Evolutionary conservation across 2,113 vertebrate genomes (phyloP).

Genomic region (Phycodurus eques): DNA sequence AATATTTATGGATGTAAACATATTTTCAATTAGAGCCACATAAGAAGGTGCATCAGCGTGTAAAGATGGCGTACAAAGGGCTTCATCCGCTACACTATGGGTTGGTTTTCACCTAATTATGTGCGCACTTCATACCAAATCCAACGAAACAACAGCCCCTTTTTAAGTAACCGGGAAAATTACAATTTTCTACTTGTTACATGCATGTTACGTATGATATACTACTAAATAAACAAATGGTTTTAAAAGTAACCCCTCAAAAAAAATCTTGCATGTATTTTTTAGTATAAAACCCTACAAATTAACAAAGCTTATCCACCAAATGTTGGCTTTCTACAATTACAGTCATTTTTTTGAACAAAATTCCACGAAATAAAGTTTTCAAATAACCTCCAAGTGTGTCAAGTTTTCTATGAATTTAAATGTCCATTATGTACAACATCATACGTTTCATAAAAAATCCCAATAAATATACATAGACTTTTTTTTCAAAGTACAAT

Average conservation of each 20-base stretch:
- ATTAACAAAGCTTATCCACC: too few species aligned
- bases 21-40: constrained; percentile 43
- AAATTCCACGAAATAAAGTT: not conserved
- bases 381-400: too few species aligned
- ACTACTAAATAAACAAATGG: not conserved
- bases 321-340: not conserved
- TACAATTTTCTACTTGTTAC: not conserved
- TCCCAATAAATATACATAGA: too few species aligned
- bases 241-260: not conserved
- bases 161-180: not conserved
- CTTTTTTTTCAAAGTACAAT: not conserved
- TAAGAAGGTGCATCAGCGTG: constrained; percentile 15
- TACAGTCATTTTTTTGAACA: not conserved
- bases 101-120: not conserved
- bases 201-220: not conserved
- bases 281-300: too few species aligned
- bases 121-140: not conserved
- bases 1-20: constrained; percentile 56
- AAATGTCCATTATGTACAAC: too few species aligned
- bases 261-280: too few species aligned
- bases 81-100: constrained; percentile 17
- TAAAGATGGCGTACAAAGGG: constrained; percentile 37
- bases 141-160: not conserved
- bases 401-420: too few species aligned
- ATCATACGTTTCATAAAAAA: too few species aligned